Evolutionary conservation across 1,140 invertebrate species (phyloP), one percentile per base, ranked within the genome.

Genomic region (Copidosoma floridanum): DNA sequence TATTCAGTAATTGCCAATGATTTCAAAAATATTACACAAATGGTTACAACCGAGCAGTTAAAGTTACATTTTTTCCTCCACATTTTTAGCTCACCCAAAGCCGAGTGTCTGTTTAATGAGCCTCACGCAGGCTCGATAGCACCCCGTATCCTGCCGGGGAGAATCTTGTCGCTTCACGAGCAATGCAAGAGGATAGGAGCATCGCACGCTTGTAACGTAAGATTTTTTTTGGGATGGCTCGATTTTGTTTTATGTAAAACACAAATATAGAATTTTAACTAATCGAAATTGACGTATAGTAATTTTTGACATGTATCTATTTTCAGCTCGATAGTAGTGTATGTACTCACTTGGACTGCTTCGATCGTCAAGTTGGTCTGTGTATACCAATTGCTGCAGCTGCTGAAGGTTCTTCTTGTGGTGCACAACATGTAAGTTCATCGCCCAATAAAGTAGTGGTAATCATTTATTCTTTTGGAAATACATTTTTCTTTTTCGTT

Each of bases 341-440:
- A 0, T 74, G 72, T 38, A 51, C 57, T 27, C 38, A 44, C 26
- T 57, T 75, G 8, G 46, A 70, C 0, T 75, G 72, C 20, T 50
- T 46, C 10, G 58, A 65, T 23, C 64, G 64, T 1, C 55, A 18
- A 3, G 21, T 18, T n/a, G n/a, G n/a, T n/a, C n/a, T n/a, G n/a
- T n/a, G n/a, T n/a, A n/a, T n/a, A n/a, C 90, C 92, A 50, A 91
- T 93, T 77, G 78, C 92, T 63, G 90, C 93, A 5, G 93, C 93
- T 12, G 93, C 93, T 6, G 93, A 96, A 81, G 93, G 93, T n/a
- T 94, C 92, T 7, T 82, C 88, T 1, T 96, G 93, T 77, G 93
- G 93, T 18, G 88, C 92, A 76, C 88, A 89, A 68, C 88, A 92
- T 82, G 92, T 94, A 83, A 81, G 74, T 59, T 57, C 2, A 48